Evolutionary conservation across 2,888 invertebrate genomes (phyloP), one percentile per base, ranked within the genome.

Genomic region (Hybos culiciformis): DNA sequence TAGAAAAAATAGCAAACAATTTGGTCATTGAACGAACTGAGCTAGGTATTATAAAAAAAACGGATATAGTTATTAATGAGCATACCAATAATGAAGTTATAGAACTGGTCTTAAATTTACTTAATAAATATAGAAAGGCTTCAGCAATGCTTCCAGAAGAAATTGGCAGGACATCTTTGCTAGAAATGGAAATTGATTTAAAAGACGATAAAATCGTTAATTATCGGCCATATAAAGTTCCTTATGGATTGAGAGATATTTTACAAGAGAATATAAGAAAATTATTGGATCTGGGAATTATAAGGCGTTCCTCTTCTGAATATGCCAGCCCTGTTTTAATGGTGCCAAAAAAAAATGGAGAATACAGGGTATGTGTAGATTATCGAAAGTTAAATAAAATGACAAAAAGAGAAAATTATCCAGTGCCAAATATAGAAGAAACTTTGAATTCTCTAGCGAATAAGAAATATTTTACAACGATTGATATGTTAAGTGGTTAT

Each of bases 251-350:
- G 19, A 12, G 15, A 5, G 20, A 24, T 14, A 32, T 15, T 14
- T 18, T 39, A 32, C n/a, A 32, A 17, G 15, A 15, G 12, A 18
- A 12, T 11, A 39, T 37, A 19, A 19, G 15, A 6, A 19, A 31
- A 12, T 31, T 32, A 9, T 23, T 40, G 1, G 49, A 55, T 1
- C 37, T 55, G n/a, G 45, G 52, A 2, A 57, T 59, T 12, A 47
- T 59, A 5, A 47, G 53, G 0, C 54, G 55, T 45, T 56, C 56
- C 21, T 49, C 45, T 7, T 56, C 56, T 2, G 50, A 53, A 4
- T 58, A 42, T 33, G 52, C 57, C 0, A 59, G 60, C 19, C 58
- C 58, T 8, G 46, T 51, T 39, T 44, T 55, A 3, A 32, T 53
- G 12, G 53, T 53, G 0, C 54, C 26, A 57, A 57, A 43, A 11